Evolutionary conservation across 1,140 invertebrate species (phyloP).

Genomic region (Orius laevigatus): DNA sequence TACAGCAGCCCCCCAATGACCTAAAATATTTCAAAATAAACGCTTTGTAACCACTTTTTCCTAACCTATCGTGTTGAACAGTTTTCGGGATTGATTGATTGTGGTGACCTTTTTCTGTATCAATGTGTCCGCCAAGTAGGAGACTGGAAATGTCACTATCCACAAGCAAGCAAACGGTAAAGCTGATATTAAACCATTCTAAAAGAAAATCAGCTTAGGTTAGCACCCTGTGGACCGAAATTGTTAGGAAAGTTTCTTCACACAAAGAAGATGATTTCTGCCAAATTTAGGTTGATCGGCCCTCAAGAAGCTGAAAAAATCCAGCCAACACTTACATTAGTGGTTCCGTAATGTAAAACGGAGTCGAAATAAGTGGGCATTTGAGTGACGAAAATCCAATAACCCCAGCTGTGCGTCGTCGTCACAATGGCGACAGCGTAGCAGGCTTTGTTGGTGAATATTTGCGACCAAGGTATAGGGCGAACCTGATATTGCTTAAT

Average conservation of each 20-base stretch:
- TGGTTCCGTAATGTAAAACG: constrained; percentile 24
- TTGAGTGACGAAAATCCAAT: constrained; percentile 49
- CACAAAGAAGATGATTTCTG: no score
- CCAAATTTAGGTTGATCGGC: no score
- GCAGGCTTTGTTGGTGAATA: constrained; percentile 41
- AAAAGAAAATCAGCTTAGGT: background rate
- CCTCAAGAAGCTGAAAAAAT: no score
- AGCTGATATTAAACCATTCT: constrained; percentile 50
- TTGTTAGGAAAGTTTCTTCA: constrained; percentile 26
- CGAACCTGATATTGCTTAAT: background rate
- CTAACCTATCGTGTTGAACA: constrained; percentile 31
- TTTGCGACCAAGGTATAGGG: constrained; percentile 39
- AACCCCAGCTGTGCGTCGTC: constrained; percentile 46
- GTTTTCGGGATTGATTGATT: constrained; percentile 2
- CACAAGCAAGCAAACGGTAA: constrained; percentile 62
- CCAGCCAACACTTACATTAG: constrained; percentile 10
- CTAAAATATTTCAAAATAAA: constrained; percentile 3
- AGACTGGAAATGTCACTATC: constrained; percentile 45
- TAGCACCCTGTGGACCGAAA: background rate
- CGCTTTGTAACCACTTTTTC: background rate
- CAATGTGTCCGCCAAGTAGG: constrained; percentile 41
- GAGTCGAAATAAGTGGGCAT: constrained; percentile 54
- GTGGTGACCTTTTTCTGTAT: constrained; percentile 1
- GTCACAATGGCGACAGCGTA: constrained; percentile 47
- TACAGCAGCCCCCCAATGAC: constrained; percentile 29